These are phyloP conservation scores for Xyliphius kryptos DNA, from an alignment of 2,113 vertebrate species.

Conservation along the genomic window DNA sequence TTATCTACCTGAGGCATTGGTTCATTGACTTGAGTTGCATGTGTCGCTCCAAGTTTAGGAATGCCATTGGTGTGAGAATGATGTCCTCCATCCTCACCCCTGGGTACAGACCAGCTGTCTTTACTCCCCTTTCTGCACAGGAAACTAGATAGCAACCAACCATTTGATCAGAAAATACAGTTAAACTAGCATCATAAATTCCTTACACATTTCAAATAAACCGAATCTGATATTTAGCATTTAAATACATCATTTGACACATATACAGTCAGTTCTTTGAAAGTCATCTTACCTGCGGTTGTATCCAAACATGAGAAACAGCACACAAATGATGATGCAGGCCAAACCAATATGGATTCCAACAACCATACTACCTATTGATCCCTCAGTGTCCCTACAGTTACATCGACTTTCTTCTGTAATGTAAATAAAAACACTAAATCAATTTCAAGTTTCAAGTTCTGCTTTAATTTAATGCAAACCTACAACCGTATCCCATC, in stretches of 20 bases:
- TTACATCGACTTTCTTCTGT: slow-evolving; percentile 50
- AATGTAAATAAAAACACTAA: too few species aligned
- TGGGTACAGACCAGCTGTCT: slow-evolving; percentile 62
- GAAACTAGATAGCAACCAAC: too few species aligned
- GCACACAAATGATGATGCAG: slow-evolving; percentile 69
- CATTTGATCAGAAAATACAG: too few species aligned
- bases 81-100: slow-evolving; percentile 34
- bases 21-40: slow-evolving; percentile 40
- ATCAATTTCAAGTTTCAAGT: too few species aligned
- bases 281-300: slow-evolving; percentile 58
- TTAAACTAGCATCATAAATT: too few species aligned
- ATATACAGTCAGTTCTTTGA: too few species aligned
- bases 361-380: slow-evolving; percentile 59
- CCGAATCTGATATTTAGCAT: too few species aligned
- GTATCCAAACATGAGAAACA: slow-evolving; percentile 71
- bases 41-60: slow-evolving; percentile 40
- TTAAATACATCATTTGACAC: too few species aligned
- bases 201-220: too few species aligned
- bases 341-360: slow-evolving; percentile 69
- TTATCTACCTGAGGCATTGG: slow-evolving; percentile 52
- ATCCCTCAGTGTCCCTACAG: slow-evolving; percentile 57
- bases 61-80: slow-evolving; percentile 26
- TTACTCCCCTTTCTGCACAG: slow-evolving; percentile 59
- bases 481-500: too few species aligned
- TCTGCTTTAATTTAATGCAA: too few species aligned